phyloP scores from a whole-genome alignment of 2,797 vertebrate genomes.

The Enteromius unitaeniatus region DNA sequence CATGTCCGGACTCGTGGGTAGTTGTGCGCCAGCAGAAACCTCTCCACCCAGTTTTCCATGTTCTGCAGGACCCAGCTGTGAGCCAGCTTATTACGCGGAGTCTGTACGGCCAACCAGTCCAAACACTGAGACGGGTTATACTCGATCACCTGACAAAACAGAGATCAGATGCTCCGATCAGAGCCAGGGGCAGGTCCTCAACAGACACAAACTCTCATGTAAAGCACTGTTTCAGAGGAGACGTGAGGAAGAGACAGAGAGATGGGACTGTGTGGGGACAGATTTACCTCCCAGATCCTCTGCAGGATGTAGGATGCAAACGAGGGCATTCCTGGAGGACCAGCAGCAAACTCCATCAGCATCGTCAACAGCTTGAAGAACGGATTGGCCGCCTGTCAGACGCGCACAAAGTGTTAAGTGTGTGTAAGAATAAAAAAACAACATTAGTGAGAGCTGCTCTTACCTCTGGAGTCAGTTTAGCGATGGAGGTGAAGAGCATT shows the following conservation, averaged over 20 bases:
- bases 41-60: conserved; percentile 99
- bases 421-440: too few species aligned
- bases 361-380: conserved; percentile 98
- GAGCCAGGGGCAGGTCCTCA: neutral
- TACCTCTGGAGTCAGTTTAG: conserved; percentile 98
- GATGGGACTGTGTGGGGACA: neutral
- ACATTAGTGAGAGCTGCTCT: conserved; percentile 36
- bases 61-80: conserved; percentile 99
- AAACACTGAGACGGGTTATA: conserved; percentile 98
- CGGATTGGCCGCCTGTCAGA: conserved; percentile 91
- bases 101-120: conserved; percentile 98
- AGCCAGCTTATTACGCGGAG: conserved; percentile 95
- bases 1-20: conserved; percentile 97
- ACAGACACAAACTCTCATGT: neutral
- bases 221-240: neutral
- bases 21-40: conserved; percentile 97
- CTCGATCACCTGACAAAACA: conserved; percentile 89
- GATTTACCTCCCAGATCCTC: conserved; percentile 96
- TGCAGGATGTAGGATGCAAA: conserved; percentile 98
- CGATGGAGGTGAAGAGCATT: conserved; percentile 99
- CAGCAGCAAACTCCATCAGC: conserved; percentile 98
- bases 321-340: conserved; percentile 97
- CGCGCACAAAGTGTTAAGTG: conserved; percentile 11
- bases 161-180: conserved; percentile 1
- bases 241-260: neutral